A percentile compares a stretch with the other conserved stretches of the same genome.
Evolutionary conservation across 1,140 invertebrate species (phyloP).

Genomic region (Nephotettix cincticeps): DNA sequence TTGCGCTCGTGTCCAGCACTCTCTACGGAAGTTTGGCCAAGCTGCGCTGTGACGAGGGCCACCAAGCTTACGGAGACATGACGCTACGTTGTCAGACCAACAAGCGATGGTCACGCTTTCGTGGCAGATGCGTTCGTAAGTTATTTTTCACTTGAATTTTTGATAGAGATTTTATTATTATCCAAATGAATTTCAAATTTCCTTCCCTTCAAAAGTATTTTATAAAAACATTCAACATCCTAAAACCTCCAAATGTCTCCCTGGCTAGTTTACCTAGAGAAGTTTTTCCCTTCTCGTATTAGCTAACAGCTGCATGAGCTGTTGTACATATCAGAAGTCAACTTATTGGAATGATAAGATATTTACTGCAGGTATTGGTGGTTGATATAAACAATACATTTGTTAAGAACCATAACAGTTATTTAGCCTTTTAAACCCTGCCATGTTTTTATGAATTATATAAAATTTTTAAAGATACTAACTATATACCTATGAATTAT

Average conservation of each 20-base stretch:
- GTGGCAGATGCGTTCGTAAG: slow-evolving; percentile 51
- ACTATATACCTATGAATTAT: no score
- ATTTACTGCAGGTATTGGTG: no score
- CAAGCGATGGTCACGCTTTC: slow-evolving; percentile 55
- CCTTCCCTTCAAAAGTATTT: background rate
- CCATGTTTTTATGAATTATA: no score
- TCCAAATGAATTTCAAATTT: background rate
- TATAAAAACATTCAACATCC: background rate
- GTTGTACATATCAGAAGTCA: no score
- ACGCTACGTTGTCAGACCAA: slow-evolving; percentile 51
- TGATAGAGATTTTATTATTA: background rate
- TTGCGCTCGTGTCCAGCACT: slow-evolving; percentile 34
- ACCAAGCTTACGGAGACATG: slow-evolving; percentile 52
- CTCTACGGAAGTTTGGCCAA: slow-evolving; percentile 48
- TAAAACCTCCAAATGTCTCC: background rate
- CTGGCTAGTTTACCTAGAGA: background rate
- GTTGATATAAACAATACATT: no score
- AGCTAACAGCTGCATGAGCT: no score
- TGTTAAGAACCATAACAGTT: no score
- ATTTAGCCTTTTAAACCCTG: no score
- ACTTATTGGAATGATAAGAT: no score
- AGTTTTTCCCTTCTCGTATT: no score
- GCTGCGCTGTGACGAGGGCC: slow-evolving; percentile 53
- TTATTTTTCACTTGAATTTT: background rate
- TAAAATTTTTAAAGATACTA: no score